A percentile compares a stretch with the other conserved stretches of the same genome.
Evolutionary conservation across 2,113 vertebrate genomes (phyloP).

Genomic region (Chunga burmeisteri): DNA sequence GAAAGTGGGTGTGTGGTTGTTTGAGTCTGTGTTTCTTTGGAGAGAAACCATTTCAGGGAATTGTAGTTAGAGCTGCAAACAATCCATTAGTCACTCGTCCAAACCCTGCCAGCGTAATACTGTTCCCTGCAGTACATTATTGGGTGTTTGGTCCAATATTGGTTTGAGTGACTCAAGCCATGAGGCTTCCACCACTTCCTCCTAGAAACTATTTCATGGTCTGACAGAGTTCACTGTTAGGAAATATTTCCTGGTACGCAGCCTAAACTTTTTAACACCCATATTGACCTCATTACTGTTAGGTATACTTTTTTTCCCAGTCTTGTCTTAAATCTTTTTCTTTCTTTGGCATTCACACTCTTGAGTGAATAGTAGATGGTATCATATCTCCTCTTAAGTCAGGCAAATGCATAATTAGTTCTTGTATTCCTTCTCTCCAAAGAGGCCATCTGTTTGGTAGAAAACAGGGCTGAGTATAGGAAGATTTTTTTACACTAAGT

Average conservation of each 20-base stretch:
- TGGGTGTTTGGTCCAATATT: constrained; percentile 47
- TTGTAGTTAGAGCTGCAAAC: constrained; percentile 29
- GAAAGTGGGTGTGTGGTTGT: constrained; percentile 10
- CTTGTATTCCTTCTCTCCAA: constrained; percentile 35
- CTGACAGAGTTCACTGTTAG: constrained; percentile 18
- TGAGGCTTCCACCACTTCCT: constrained; percentile 52
- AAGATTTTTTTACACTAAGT: background rate
- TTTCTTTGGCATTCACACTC: constrained; percentile 15
- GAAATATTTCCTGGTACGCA: constrained; percentile 41
- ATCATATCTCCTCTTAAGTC: constrained; percentile 30
- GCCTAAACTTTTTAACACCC: constrained; percentile 38
- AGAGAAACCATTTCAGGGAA: constrained; percentile 57
- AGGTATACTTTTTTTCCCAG: constrained; percentile 2
- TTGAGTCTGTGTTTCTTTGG: constrained; percentile 49
- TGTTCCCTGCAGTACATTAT: constrained; percentile 44
- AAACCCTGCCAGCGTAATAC: constrained; percentile 11
- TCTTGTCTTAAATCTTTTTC: background rate
- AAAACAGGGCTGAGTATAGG: background rate
- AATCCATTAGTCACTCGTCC: constrained; percentile 49
- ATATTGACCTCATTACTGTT: constrained; percentile 41
- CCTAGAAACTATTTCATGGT: constrained; percentile 33
- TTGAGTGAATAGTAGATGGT: constrained; percentile 16
- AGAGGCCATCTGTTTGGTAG: constrained; percentile 49
- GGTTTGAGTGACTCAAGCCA: constrained; percentile 51
- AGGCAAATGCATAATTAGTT: constrained; percentile 50